phyloP scores from a whole-genome alignment of 1,140 invertebrate genomes.

The Nylanderia fulva region DNA sequence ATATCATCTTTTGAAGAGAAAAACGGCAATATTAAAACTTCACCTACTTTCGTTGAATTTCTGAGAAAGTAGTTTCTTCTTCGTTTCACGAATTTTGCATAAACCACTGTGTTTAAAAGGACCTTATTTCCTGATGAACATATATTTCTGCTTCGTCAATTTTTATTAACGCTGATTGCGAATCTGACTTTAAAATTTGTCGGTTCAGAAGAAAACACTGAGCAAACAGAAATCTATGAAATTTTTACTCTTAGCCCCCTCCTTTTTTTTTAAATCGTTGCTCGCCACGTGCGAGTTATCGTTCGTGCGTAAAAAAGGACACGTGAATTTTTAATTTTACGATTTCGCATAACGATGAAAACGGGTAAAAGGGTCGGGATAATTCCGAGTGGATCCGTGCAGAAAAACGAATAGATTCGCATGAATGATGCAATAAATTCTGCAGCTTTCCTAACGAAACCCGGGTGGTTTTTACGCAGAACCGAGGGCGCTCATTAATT shows the following conservation, averaged over 20 bases:
- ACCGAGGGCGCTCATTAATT: conserved; percentile 51
- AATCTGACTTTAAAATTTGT: conserved; percentile 57
- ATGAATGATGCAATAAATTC: conserved; percentile 55
- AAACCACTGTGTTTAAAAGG: not conserved
- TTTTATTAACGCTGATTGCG: conserved; percentile 38
- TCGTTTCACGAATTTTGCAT: conserved; percentile 42
- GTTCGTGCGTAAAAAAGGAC: conserved; percentile 10
- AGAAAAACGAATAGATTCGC: conserved; percentile 42
- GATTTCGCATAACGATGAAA: conserved; percentile 22
- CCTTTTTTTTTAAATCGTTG: not conserved
- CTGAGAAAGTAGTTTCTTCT: conserved; percentile 3
- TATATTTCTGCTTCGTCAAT: conserved; percentile 37
- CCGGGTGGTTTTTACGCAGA: conserved; percentile 28
- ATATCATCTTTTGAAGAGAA: not conserved
- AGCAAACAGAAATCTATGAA: conserved; percentile 44
- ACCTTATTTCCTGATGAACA: conserved; percentile 40
- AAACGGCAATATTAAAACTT: conserved; percentile 5
- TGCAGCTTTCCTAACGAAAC: not conserved
- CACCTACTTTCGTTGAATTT: conserved; percentile 38
- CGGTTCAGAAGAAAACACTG: conserved; percentile 19
- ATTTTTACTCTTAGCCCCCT: conserved; percentile 29
- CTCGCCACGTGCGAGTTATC: conserved; percentile 35
- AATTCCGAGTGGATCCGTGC: not conserved
- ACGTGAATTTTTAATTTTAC: conserved; percentile 46
- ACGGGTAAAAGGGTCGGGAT: conserved; percentile 12